Base-by-base conservation (phyloP, 2,113 vertebrate genomes). In the Hassar affinis region DNA sequence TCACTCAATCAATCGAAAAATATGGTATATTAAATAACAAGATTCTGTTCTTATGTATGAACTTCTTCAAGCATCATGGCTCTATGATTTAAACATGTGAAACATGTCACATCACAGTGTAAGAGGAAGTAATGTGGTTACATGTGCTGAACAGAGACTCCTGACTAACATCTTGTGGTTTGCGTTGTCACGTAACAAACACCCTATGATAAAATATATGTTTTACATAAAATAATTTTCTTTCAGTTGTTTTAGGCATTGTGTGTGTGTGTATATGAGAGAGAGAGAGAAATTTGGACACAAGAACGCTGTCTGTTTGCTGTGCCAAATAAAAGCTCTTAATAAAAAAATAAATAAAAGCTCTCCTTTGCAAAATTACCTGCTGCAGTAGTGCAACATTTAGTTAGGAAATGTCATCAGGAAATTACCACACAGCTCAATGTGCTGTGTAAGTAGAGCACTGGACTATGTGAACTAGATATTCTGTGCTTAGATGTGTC, bases 101-200 rank as follows among this genome's bases (percentile, higher is more conserved):
- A 11, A 56, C 18, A 14, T 47, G 12, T 27, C 22, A 72, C 25
- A 72, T n/a, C 69, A 49, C 5, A 5, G 15, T 42, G 38, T n/a
- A 54, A 69, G 15, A 69, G 62, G 79, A 80, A 80, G 79, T 80
- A 0, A 20, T 11, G n/a, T 59, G 51, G 30, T 51, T 22, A 57
- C 0, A 27, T 45, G 14, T 72, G 51, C n/a, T 0, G n/a, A 30
- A 22, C 25, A 30, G n/a, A 57, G 52, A 14, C 5, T 10, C 20
- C 35, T 59, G 14, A 71, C 25, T 20, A 18, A 30, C 0, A 14
- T 9, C 61, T 69, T 68, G 66, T 81, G 80, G 68, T 74, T 61
- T 82, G 4, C 47, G 15, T 3, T 71, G 8, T 17, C 15, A 42
- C n/a, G 6, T 20, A 54, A 15, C 11, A 30, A 11, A 45, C 14